A percentile compares a stretch with the other conserved stretches of the same genome.
Evolutionary conservation across 2,888 invertebrate species (phyloP).

Genomic region (Apotomis capreana): DNA sequence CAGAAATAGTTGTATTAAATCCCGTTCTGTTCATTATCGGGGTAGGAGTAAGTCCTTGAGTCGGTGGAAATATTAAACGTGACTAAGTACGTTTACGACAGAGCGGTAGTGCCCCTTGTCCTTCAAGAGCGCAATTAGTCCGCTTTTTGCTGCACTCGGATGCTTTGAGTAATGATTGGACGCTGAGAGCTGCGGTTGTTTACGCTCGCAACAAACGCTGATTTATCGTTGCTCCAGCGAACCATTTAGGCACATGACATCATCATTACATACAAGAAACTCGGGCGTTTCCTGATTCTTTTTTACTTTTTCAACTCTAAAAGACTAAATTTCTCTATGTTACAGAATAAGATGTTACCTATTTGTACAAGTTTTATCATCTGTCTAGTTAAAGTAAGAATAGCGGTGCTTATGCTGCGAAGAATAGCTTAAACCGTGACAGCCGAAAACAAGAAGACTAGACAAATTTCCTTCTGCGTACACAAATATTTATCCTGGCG

Average conservation of each 20-base stretch:
- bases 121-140: constrained; percentile 80
- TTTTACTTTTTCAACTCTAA: neutral
- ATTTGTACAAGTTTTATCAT: neutral
- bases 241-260: constrained; percentile 60
- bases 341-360: neutral
- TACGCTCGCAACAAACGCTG: constrained; percentile 73
- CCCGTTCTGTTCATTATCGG: constrained; percentile 18
- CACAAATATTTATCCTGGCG: constrained; percentile 42
- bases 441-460: constrained; percentile 38
- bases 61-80: constrained; percentile 77
- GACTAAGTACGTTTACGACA: constrained; percentile 78
- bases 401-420: constrained; percentile 8
- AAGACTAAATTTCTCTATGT: neutral
- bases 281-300: neutral
- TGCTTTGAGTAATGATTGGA: constrained; percentile 80
- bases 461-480: constrained; percentile 42
- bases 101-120: constrained; percentile 75
- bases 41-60: constrained; percentile 56
- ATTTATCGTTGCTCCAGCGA: constrained; percentile 64
- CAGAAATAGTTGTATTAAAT: constrained; percentile 11
- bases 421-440: constrained; percentile 37
- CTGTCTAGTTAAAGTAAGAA: constrained; percentile 18
- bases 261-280: constrained; percentile 50
- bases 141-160: constrained; percentile 77
- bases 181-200: constrained; percentile 70